These are phyloP conservation scores for Lacerta agilis DNA, from an alignment of 2,797 vertebrate species.

Conservation along the genomic window DNA sequence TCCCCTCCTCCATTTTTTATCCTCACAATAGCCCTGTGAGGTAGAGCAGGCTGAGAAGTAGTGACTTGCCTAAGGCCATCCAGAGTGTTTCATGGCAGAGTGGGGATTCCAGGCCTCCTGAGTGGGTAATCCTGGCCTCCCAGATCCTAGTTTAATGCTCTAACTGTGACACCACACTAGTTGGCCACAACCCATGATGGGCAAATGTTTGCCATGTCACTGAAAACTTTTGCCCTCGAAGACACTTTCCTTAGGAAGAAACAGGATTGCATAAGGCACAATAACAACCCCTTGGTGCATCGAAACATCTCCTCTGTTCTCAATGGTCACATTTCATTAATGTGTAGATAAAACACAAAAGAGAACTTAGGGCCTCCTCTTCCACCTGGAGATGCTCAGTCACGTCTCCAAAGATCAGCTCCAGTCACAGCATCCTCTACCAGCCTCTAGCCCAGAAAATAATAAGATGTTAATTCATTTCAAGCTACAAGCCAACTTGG, in stretches of 20 bases:
- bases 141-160: no score
- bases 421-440: background rate
- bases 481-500: conserved; percentile 19
- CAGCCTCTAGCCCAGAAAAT: conserved; percentile 4
- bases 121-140: no score
- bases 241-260: conserved; percentile 62
- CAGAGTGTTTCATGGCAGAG: no score
- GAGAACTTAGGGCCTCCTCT: background rate
- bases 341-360: conserved; percentile 12
- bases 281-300: conserved; percentile 18
- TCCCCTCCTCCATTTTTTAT: no score
- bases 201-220: conserved; percentile 61
- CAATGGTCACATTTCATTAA: conserved; percentile 42
- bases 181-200: conserved; percentile 15
- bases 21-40: no score
- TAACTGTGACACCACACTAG: no score
- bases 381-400: background rate
- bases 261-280: background rate
- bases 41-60: no score
- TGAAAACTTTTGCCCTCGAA: conserved; percentile 54
- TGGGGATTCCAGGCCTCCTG: no score
- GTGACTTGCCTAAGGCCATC: no score
- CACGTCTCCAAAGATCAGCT: background rate
- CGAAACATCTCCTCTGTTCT: conserved; percentile 46
- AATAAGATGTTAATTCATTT: conserved; percentile 45